Base-by-base conservation (phyloP, 2,113 vertebrate genomes). In the Triplophysa tibetana region DNA sequence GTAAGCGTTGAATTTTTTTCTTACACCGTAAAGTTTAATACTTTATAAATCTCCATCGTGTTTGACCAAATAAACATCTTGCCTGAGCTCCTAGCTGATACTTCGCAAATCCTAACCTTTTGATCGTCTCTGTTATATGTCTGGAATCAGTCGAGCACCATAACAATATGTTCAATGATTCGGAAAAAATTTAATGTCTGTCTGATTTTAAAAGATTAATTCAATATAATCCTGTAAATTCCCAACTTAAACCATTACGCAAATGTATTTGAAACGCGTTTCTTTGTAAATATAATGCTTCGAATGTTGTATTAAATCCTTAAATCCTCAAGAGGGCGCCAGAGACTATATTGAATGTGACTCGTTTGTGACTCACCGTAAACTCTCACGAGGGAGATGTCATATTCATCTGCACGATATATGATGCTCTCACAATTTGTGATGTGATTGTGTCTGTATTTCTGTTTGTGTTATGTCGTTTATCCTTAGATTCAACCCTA, bases 311-410 rank as follows among this genome's bases (percentile, higher is more conserved):
- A 45, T 24, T 16, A 9, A 75, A 64, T 48, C 48, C 33, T 50
- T 52, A 48, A 29, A 13, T 45, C 43, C 73, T 17, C 21, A 12
- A 17, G 83, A 81, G 83, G 83, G 64, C 83, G 79, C 64, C 83
- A 84, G 65, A 83, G 74, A 58, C 68, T 69, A 48, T 84, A 43
- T 19, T 33, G 21, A 78, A 72, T 29, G 43, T 29, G 21, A 50
- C 26, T 10, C 6, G 8, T 58, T 58, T 9, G 21, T 9, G 19
- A 58, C 19, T 13, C 19, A 45, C 16, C 10, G 16, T 1, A 38
- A 72, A 58, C 7, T 6, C 7, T 3, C n/a, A 23, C 11, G 23
- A 23, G 1, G 21, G 3, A 24, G 9, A 29, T 24, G 23, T 0
- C 9, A 4, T 54, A 24, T 70, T 26, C 29, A 58, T 21, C 33